These are phyloP conservation scores for Triplophysa bombifrons DNA, from an alignment of 2,797 vertebrate species.

Conservation along the genomic window DNA sequence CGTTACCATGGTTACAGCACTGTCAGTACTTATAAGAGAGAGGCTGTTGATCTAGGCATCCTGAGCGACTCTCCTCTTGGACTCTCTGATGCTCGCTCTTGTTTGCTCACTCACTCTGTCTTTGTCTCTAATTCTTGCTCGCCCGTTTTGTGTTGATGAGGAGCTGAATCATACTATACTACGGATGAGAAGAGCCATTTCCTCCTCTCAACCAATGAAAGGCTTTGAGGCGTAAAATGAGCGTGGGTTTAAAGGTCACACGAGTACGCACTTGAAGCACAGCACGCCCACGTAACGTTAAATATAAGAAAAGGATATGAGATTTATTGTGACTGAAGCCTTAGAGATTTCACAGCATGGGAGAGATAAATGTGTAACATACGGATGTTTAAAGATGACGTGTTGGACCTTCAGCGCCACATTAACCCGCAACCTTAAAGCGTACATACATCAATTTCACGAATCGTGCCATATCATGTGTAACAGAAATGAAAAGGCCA, in stretches of 20 bases:
- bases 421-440: not conserved
- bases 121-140: conserved; percentile 25
- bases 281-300: not conserved
- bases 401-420: not conserved
- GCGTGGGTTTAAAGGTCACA: conserved; percentile 39
- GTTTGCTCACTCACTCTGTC: not conserved
- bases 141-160: not conserved
- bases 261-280: conserved; percentile 12
- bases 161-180: conserved; percentile 32
- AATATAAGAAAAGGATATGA: conserved; percentile 22
- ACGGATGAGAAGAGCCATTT: conserved; percentile 20
- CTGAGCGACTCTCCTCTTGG: conserved; percentile 45
- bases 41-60: conserved; percentile 62
- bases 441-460: not conserved
- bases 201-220: conserved; percentile 11
- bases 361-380: conserved; percentile 2
- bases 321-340: conserved; percentile 27
- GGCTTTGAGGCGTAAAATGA: conserved; percentile 8
- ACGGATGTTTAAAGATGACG: conserved; percentile 17
- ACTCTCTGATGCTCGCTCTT: conserved; percentile 3
- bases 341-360: conserved; percentile 9
- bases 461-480: not conserved
- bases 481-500: conserved; percentile 19
- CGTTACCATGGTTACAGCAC: conserved; percentile 51
- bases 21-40: conserved; percentile 58